These are phyloP conservation scores for Drosophila malerkotliana DNA, from an alignment of 1,140 invertebrate species.

Conservation along the genomic window DNA sequence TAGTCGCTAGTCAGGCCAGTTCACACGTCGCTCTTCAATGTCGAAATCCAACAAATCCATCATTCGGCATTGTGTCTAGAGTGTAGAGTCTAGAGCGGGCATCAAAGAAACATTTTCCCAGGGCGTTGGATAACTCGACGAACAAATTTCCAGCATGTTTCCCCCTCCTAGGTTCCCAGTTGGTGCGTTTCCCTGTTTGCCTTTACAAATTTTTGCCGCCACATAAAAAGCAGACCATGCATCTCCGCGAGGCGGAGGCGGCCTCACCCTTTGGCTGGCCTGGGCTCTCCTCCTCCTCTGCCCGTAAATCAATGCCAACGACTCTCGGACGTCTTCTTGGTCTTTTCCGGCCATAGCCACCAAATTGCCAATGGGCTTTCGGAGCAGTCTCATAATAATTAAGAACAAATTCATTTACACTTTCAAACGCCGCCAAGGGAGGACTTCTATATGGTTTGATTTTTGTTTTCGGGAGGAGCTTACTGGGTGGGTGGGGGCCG, in stretches of 20 bases:
- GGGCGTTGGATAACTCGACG: slow-evolving; percentile 48
- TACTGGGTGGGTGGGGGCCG: slow-evolving; percentile 1
- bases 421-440: slow-evolving; percentile 53
- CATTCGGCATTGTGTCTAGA: slow-evolving; percentile 41
- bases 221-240: slow-evolving; percentile 76
- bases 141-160: slow-evolving; percentile 59
- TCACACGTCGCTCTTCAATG: slow-evolving; percentile 39
- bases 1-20: slow-evolving; percentile 12
- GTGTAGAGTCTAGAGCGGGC: not conserved
- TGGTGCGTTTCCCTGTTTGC: not conserved
- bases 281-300: slow-evolving; percentile 46
- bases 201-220: slow-evolving; percentile 59
- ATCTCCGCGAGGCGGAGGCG: slow-evolving; percentile 18
- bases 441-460: slow-evolving; percentile 1
- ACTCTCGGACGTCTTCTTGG: slow-evolving; percentile 49
- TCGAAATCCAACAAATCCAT: slow-evolving; percentile 47
- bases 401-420: slow-evolving; percentile 83
- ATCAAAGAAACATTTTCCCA: slow-evolving; percentile 77
- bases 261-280: slow-evolving; percentile 59
- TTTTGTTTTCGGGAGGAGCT: slow-evolving; percentile 7
- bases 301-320: slow-evolving; percentile 72
- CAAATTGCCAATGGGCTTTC: slow-evolving; percentile 60
- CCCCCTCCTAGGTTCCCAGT: not conserved
- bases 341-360: slow-evolving; percentile 14
- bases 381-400: slow-evolving; percentile 66